These are phyloP conservation scores for Alosa sapidissima DNA, from an alignment of 2,797 vertebrate species.

Conservation along the genomic window DNA sequence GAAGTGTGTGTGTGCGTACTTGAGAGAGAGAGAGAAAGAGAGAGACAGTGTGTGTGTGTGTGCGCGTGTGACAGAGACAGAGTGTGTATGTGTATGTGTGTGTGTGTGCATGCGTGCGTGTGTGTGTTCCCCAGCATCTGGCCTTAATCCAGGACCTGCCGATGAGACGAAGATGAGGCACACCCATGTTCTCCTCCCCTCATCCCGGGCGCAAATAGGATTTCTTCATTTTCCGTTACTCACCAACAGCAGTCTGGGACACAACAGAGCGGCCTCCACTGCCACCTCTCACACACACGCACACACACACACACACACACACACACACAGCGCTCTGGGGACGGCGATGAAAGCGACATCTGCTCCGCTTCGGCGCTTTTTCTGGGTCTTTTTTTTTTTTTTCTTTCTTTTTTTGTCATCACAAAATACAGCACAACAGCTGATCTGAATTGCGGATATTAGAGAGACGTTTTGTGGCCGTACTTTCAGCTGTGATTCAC, in stretches of 20 bases:
- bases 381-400: slow-evolving; percentile 15
- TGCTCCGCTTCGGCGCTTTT: not conserved
- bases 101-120: not conserved
- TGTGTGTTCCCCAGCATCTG: slow-evolving; percentile 25
- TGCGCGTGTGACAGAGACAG: not conserved
- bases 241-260: slow-evolving; percentile 16
- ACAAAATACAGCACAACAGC: not conserved
- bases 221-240: slow-evolving; percentile 15
- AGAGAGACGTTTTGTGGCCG: not conserved
- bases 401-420: not conserved
- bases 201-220: slow-evolving; percentile 11
- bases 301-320: slow-evolving; percentile 7
- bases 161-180: not conserved
- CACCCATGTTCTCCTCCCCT: not conserved
- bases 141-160: slow-evolving; percentile 28
- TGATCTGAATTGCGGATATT: not conserved
- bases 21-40: not conserved
- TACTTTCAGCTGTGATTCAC: not conserved
- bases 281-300: not conserved
- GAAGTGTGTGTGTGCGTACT: not conserved
- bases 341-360: not conserved
- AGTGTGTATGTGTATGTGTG: not conserved
- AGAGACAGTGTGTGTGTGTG: not conserved
- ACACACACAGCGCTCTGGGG: slow-evolving; percentile 2
- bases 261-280: not conserved